Conservation (phyloP, 2,797 vertebrate species). For the Esox lucius region DNA sequence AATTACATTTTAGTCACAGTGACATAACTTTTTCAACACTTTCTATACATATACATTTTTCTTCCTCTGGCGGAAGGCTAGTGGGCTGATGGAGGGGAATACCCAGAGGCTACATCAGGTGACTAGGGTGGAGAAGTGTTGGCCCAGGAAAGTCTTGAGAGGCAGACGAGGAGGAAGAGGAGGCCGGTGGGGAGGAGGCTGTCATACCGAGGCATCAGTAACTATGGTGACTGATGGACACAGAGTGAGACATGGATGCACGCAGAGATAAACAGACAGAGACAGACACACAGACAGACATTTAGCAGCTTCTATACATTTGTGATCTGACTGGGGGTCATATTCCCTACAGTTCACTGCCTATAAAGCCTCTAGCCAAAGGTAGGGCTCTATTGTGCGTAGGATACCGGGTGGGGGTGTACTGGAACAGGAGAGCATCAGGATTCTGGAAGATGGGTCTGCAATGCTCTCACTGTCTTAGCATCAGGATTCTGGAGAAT, state of each 20-base stretch:
- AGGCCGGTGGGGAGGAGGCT: slow-evolving; percentile 26
- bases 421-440: slow-evolving; percentile 17
- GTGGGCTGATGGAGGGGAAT: not conserved
- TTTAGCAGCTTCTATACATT: slow-evolving; percentile 51
- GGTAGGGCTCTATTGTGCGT: not conserved
- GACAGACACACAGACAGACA: slow-evolving; percentile 43
- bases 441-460: slow-evolving; percentile 24
- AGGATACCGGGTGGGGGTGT: not conserved
- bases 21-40: too few species aligned
- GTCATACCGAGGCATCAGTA: slow-evolving; percentile 55
- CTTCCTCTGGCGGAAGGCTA: not conserved
- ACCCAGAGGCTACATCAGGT: not conserved
- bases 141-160: not conserved
- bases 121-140: not conserved
- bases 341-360: not conserved
- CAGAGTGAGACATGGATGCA: slow-evolving; percentile 17
- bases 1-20: too few species aligned
- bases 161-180: slow-evolving; percentile 1
- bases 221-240: slow-evolving; percentile 56
- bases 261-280: slow-evolving; percentile 41
- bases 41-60: too few species aligned
- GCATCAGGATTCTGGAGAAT: slow-evolving; percentile 33
- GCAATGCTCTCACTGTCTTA: slow-evolving; percentile 44
- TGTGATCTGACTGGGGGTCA: slow-evolving; percentile 29
- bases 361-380: not conserved